Evolutionary conservation across 2,113 vertebrate genomes (phyloP).

Genomic region (Hemichromis elongatus): DNA sequence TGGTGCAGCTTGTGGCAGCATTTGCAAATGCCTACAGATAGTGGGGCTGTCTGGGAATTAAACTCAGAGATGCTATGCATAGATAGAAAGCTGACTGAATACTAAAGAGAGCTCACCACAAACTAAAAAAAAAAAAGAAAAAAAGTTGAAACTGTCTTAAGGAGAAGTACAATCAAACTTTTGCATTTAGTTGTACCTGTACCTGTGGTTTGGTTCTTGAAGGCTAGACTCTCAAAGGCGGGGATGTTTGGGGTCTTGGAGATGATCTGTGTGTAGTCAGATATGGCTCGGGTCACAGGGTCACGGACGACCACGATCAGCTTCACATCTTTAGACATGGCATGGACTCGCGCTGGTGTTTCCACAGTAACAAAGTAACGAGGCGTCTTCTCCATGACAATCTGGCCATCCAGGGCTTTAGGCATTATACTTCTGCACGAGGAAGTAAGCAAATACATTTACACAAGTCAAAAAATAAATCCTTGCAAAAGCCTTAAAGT

Average conservation of each 20-base stretch:
- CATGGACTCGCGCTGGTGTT: constrained; percentile 71
- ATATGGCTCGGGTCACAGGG: constrained; percentile 78
- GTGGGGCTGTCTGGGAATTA: neutral
- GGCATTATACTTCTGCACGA: constrained; percentile 76
- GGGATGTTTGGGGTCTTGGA: constrained; percentile 76
- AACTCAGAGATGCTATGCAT: neutral
- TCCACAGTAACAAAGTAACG: constrained; percentile 77
- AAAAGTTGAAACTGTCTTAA: neutral
- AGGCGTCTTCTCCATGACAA: constrained; percentile 81
- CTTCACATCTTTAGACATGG: constrained; percentile 76
- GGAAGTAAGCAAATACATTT: neutral
- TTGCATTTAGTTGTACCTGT: neutral
- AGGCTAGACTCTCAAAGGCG: constrained; percentile 73
- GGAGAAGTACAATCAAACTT: neutral
- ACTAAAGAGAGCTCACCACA: no score
- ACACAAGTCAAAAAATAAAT: neutral
- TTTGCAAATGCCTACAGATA: neutral
- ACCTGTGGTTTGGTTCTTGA: constrained; percentile 74
- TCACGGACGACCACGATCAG: constrained; percentile 79
- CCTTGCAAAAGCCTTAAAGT: neutral
- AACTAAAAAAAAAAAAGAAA: neutral
- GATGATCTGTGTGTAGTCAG: constrained; percentile 81
- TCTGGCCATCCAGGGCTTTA: constrained; percentile 77
- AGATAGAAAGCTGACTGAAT: neutral
- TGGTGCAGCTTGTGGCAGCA: neutral